Evolutionary conservation across 2,797 vertebrate species (phyloP), one percentile per base, ranked within the genome.

Genomic region (Erpetoichthys calabaricus): DNA sequence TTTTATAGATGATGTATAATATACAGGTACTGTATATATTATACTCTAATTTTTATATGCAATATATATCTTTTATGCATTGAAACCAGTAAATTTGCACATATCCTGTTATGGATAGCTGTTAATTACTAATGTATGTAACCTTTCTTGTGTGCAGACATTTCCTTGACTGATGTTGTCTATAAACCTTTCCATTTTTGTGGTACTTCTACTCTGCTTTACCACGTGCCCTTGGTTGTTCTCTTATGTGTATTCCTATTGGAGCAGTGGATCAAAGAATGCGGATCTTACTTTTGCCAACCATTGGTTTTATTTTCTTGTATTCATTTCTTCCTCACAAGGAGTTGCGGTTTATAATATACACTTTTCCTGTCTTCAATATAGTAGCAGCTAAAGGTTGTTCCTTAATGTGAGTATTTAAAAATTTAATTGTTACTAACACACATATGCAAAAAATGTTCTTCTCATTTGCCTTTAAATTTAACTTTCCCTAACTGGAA

Each of bases 201-300:
- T 99, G 95, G 96, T 99, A 99, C 66, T 94, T 98, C 66, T 98
- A 95, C 73, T 98, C 94, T 0, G 95, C 86, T 0, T 60, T 98
- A 60, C 95, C 94, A 7, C 89, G 96, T 0, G 90, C 85, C 51
- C 76, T 98, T 70, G 91, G 88, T 58, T 82, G 86, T 77, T 89
- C 89, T 45, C 57, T 92, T 64, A 7, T 90, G 47, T 90, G 95
- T 7, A 68, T 97, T 51, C 94, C 92, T 0, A 68, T 94, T n/a
- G 94, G 95, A 3, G 75, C 89, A 2, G 55, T 74, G n/a, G 95
- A 99, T 70, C 80, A 80, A 58, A 82, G 95, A 62, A 80, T 77
- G 61, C 74, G 73, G 52, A 64, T 68, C 6, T 69, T 95, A 64
- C 76, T 90, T 44, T 56, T 91, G 4, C 88, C 91, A 0, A 60